Percentiles rank a stretch among this genome's conserved stretches.
phyloP scores from a whole-genome alignment of 1,140 invertebrate genomes.

The Drosophila takahashii region DNA sequence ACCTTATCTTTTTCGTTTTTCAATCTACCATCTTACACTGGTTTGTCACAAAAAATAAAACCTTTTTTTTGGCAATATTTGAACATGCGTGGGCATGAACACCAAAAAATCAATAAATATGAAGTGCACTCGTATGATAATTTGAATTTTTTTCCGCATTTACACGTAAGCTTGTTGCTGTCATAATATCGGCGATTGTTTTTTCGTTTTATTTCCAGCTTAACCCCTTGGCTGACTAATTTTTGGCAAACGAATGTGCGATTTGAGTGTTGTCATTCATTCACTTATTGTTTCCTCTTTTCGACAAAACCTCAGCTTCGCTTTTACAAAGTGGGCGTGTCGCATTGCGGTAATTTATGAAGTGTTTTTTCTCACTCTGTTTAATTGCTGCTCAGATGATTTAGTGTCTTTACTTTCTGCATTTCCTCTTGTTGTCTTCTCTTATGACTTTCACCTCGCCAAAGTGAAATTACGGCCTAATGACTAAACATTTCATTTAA shows the following conservation, averaged over 20 bases:
- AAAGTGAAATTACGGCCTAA: constrained; percentile 77
- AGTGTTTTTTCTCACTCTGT: constrained; percentile 59
- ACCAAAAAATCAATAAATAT: constrained; percentile 11
- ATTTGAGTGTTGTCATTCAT: constrained; percentile 48
- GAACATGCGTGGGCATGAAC: constrained; percentile 30
- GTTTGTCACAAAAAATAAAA: not conserved
- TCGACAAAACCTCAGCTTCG: constrained; percentile 13
- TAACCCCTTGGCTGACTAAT: constrained; percentile 41
- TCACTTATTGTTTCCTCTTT: constrained; percentile 41
- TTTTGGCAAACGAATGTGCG: constrained; percentile 32
- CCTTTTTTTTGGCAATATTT: not conserved
- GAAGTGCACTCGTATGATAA: constrained; percentile 37
- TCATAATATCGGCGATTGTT: constrained; percentile 25
- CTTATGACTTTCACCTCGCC: constrained; percentile 69
- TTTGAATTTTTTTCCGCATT: constrained; percentile 34
- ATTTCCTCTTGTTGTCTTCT: constrained; percentile 34
- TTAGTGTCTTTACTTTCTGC: constrained; percentile 41
- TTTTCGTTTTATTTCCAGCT: constrained; percentile 16
- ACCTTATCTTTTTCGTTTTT: too few relatives aligned
- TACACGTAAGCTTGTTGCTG: constrained; percentile 27
- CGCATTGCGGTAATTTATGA: constrained; percentile 62
- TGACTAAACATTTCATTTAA: constrained; percentile 78
- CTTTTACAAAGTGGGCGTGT: constrained; percentile 61
- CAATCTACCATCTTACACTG: too few relatives aligned
- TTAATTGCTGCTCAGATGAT: constrained; percentile 66